Conservation (phyloP, 37 sponge, comb jelly and placozoan genomes). For the Chondrilla cf. caribensis region DNA sequence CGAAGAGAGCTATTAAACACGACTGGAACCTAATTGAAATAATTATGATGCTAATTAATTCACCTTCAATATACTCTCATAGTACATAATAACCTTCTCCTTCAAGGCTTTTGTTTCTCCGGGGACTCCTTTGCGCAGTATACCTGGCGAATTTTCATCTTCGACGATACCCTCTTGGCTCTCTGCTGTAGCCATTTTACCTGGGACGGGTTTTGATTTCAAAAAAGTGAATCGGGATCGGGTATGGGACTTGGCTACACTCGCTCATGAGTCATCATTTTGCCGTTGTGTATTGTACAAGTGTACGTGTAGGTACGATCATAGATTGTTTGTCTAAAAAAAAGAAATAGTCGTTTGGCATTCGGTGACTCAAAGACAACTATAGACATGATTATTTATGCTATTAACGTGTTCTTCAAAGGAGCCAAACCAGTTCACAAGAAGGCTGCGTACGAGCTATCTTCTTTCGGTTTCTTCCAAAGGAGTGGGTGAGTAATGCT, state of each 20-base stretch:
- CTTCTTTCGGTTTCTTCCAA: slow-evolving; percentile 86
- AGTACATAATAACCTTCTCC: slow-evolving; percentile 67
- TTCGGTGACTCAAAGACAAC: neutral
- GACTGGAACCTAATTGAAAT: too few relatives aligned
- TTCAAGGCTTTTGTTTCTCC: slow-evolving; percentile 50
- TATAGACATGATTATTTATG: slow-evolving; percentile 45
- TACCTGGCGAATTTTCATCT: too few relatives aligned
- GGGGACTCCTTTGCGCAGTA: slow-evolving; percentile 49
- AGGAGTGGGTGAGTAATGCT: slow-evolving; percentile 66
- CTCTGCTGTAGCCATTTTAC: neutral
- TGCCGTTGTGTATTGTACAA: neutral
- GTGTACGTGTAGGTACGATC: neutral
- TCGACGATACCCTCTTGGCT: neutral
- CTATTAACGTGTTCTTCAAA: slow-evolving; percentile 77
- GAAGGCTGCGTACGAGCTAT: slow-evolving; percentile 77
- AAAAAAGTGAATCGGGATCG: neutral
- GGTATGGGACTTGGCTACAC: too few relatives aligned
- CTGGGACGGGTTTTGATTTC: neutral
- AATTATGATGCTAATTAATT: neutral
- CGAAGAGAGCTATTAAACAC: too few relatives aligned
- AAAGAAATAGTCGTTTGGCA: too few relatives aligned
- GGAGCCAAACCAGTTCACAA: slow-evolving; percentile 74
- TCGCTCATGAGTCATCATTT: too few relatives aligned
- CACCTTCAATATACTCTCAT: slow-evolving; percentile 63
- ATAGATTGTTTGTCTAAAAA: too few relatives aligned